Base-by-base conservation (phyloP, 2,113 vertebrate species). In the Nothocercus nigrocapillus region DNA sequence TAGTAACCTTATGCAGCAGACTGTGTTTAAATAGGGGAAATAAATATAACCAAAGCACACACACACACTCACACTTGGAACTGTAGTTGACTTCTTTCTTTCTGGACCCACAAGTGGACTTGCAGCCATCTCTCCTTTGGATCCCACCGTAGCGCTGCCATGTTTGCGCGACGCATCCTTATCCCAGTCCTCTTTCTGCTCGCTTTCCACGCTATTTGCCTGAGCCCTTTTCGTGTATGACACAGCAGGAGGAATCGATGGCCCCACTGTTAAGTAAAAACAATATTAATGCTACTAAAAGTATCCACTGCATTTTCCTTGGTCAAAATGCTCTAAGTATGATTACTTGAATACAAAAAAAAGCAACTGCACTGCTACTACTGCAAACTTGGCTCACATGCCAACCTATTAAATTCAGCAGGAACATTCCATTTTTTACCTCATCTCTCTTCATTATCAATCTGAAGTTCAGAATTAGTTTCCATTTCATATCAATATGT, bases 131-230 rank as follows among this genome's bases (percentile, higher is more conserved):
- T 99, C 99, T 47, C 98, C 98, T 96, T 99, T 99, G 5, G 99
- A 99, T 34, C 98, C 98, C 63, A 98, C 98, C 8, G 96, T 96
- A 14, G 98, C 98, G 96, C 98, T 98, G 96, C 99, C 98, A 19
- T 98, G 98, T 84, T 99, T 99, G 36, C 99, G 98, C 0, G 98
- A 97, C 30, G 98, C 97, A 24, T 98, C 98, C 86, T 97, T 98
- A 59, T 99, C 99, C 99, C 99, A 99, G 44, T 99, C 99, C 74
- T 99, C 99, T 66, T 98, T 98, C 97, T 99, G 99, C n/a, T 99
- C 99, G 11, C 98, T 99, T 78, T 99, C 99, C 96, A 99, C 98
- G 0, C 99, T 99, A 88, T 98, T 98, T 34, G 99, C 99, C 97
- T 99, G 99, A 69, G 98, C 98, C 34, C 99, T 99, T 97, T 99